A percentile compares a stretch with the other conserved stretches of the same genome.
These are phyloP conservation scores for Cossypha caffra DNA, from an alignment of 2,797 vertebrate genomes.

Conservation along the genomic window DNA sequence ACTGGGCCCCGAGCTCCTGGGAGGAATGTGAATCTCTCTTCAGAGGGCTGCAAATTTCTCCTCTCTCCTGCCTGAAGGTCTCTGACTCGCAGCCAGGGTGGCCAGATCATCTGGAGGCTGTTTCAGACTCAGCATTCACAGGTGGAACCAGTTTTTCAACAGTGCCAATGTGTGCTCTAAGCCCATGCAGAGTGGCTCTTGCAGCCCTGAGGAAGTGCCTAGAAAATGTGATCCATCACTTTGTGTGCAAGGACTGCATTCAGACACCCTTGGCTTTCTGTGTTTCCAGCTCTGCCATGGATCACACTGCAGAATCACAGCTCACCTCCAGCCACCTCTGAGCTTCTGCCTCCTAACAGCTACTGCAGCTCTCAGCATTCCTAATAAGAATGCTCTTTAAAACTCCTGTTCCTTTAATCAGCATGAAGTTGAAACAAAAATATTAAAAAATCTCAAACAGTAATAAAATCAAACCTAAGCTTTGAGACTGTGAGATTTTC, in stretches of 20 bases:
- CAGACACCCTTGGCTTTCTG: background rate
- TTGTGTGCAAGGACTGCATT: background rate
- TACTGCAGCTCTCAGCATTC: background rate
- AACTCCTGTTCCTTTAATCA: background rate
- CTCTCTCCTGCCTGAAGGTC: background rate
- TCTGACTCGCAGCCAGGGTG: background rate
- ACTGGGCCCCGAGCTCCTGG: background rate
- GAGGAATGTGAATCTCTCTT: background rate
- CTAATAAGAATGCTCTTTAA: background rate
- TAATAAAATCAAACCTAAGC: background rate
- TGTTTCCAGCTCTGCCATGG: background rate
- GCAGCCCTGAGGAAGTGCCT: background rate
- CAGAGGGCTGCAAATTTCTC: background rate
- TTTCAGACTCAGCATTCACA: background rate
- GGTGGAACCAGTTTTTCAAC: background rate
- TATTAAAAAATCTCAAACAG: background rate
- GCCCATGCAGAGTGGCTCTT: background rate
- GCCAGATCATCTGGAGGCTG: background rate
- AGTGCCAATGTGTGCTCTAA: background rate
- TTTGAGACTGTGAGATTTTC: conserved; percentile 5
- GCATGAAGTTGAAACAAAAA: background rate
- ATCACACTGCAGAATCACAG: background rate
- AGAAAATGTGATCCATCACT: background rate
- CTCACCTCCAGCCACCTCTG: background rate
- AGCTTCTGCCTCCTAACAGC: background rate